Conservation (phyloP, 2,888 invertebrate species). For the Drosophila multiciliata region DNA sequence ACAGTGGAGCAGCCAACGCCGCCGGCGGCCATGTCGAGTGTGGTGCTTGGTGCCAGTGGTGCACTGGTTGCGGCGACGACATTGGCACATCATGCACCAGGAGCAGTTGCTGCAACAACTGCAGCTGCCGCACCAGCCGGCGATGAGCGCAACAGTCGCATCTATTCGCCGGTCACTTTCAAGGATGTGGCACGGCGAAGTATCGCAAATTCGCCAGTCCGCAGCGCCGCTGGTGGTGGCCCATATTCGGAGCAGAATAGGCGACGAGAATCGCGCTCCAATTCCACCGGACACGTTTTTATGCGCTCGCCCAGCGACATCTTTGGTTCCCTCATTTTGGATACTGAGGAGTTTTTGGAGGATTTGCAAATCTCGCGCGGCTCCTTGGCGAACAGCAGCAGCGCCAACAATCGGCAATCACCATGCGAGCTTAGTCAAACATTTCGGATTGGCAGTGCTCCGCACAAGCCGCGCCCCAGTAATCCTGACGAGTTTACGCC, state of each 20-base stretch:
- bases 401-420: constrained; percentile 52
- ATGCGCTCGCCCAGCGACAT: constrained; percentile 87
- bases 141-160: constrained; percentile 88
- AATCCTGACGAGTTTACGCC: constrained; percentile 83
- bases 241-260: constrained; percentile 74
- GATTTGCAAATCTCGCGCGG: constrained; percentile 83
- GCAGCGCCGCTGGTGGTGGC: constrained; percentile 74
- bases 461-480: constrained; percentile 82
- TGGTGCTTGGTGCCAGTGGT: constrained; percentile 60
- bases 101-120: constrained; percentile 9
- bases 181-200: constrained; percentile 93
- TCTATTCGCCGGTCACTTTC: constrained; percentile 94
- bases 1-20: constrained; percentile 23
- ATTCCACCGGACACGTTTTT: constrained; percentile 88
- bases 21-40: constrained; percentile 44
- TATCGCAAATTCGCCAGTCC: constrained; percentile 91
- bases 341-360: constrained; percentile 87
- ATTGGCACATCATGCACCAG: constrained; percentile 52
- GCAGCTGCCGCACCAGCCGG: constrained; percentile 13
- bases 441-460: constrained; percentile 87
- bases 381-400: constrained; percentile 77
- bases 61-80: constrained; percentile 62
- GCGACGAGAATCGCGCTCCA: constrained; percentile 88
- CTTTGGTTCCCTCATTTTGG: constrained; percentile 86
- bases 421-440: constrained; percentile 86